phyloP scores from a whole-genome alignment of 2,113 vertebrate species.

The Ptilonorhynchus violaceus region DNA sequence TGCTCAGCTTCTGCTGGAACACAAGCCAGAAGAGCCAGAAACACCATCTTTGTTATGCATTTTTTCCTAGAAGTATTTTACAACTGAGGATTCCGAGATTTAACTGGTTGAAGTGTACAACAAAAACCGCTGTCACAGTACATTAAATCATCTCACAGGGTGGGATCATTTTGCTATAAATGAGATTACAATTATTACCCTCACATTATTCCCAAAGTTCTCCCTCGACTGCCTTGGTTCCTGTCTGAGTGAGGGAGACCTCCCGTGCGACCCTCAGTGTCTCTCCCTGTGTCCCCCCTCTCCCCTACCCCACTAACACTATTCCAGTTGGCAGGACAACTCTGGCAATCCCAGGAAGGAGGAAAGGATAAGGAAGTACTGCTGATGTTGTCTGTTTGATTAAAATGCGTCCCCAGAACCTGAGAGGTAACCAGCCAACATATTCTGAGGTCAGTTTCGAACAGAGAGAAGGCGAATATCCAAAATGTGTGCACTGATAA shows the following conservation, averaged over 20 bases:
- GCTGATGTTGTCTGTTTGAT: neutral
- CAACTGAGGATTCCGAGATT: neutral
- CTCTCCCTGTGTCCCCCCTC: neutral
- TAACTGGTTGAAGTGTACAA: neutral
- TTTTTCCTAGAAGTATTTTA: neutral
- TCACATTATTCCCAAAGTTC: neutral
- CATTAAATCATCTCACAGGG: neutral
- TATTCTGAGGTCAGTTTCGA: neutral
- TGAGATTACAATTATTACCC: neutral
- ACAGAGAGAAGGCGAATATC: fast-evolving
- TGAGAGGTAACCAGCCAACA: neutral
- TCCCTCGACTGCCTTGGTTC: neutral
- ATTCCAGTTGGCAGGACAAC: too few relatives aligned
- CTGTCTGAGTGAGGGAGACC: neutral
- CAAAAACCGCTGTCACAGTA: fast-evolving
- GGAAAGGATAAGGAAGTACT: neutral
- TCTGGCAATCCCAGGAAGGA: neutral
- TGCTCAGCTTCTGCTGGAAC: neutral
- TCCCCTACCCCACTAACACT: fast-evolving
- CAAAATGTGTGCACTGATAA: fast-evolving
- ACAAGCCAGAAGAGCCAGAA: neutral
- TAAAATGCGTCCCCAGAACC: neutral
- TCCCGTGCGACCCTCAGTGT: fast-evolving
- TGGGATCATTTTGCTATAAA: neutral
- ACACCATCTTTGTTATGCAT: fast-evolving